These are phyloP conservation scores for Syngnathus typhle DNA, from an alignment of 2,113 vertebrate species.

Conservation along the genomic window DNA sequence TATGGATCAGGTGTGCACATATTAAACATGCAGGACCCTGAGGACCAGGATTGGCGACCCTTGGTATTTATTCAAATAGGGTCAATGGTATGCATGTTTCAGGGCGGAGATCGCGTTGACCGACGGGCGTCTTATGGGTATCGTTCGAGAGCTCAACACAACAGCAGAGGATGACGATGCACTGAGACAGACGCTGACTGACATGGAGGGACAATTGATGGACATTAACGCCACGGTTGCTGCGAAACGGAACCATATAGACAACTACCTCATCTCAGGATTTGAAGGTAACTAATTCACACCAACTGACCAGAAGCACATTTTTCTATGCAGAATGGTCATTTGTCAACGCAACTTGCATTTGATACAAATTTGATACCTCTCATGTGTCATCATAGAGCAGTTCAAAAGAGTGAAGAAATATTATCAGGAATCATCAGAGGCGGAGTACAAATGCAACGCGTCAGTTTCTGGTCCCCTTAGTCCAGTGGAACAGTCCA, in stretches of 20 bases:
- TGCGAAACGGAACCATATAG: slow-evolving; percentile 47
- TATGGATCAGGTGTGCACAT: no score
- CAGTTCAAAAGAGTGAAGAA: slow-evolving; percentile 68
- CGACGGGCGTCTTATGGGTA: slow-evolving; percentile 55
- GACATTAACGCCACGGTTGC: slow-evolving; percentile 68
- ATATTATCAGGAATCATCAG: slow-evolving; percentile 59
- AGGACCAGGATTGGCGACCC: no score
- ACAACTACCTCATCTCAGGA: slow-evolving; percentile 54
- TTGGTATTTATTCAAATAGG: not conserved
- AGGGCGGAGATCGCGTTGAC: slow-evolving; percentile 66
- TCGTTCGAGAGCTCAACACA: slow-evolving; percentile 53
- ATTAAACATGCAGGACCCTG: no score
- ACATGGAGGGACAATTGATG: slow-evolving; percentile 50
- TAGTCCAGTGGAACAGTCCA: slow-evolving; percentile 62
- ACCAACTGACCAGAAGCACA: not conserved
- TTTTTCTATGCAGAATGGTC: not conserved
- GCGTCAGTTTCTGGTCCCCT: slow-evolving; percentile 47
- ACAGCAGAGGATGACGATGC: slow-evolving; percentile 27
- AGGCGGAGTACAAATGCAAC: slow-evolving; percentile 56
- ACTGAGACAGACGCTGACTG: slow-evolving; percentile 42
- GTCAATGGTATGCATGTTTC: slow-evolving; percentile 8
- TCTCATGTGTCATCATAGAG: slow-evolving; percentile 59
- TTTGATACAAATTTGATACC: not conserved
- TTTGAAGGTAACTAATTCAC: slow-evolving; percentile 64
- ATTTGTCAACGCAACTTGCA: not conserved